Base-by-base conservation (phyloP, 1,140 invertebrate species). In the Cardiocondyla obscurior region DNA sequence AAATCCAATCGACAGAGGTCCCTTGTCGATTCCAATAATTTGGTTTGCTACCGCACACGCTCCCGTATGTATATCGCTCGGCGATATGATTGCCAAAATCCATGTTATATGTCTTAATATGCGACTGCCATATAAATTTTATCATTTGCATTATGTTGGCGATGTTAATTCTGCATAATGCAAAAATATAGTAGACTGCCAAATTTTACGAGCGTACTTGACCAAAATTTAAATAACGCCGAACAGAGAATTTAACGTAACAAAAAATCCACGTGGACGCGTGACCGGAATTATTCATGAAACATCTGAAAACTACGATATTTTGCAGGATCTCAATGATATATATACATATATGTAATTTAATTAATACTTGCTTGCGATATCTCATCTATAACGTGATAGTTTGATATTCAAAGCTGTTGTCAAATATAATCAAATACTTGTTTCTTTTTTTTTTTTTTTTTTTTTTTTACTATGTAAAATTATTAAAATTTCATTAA, bases 1-100 rank as follows among this genome's bases (percentile, higher is more conserved):
- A 88, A 88, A 84, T 79, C 69, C 62, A 62, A 83, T 85, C 57
- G 58, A 77, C 39, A 46, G 67, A 51, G 51, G 55, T 73, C 69
- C 46, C 64, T 55, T 73, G 85, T 85, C 81, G 70, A 76, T 83
- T 89, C 70, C 85, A 87, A 89, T 89, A 89, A 89, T 89, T 84
- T 81, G 79, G 69, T 88, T 85, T 83, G 70, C 82, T 74, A 81
- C 69, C 58, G 62, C 72, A 55, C 46, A 57, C 42, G 77, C 46
- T 46, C 39, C 30, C 62, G 10, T 53, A n/a, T 53, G 19, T 65
- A 67, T 67, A 53, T 77, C 73, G 22, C 39, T 67, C 16, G 33
- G 16, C 49, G 74, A 30, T 42, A 25, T 39, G 22, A 79, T 67
- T 69, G 46, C 33, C 62, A 39, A 42, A 62, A 77, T 77, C n/a